Evolutionary conservation across 2,888 invertebrate genomes (phyloP).

Genomic region (Drosophila aldrichi): DNA sequence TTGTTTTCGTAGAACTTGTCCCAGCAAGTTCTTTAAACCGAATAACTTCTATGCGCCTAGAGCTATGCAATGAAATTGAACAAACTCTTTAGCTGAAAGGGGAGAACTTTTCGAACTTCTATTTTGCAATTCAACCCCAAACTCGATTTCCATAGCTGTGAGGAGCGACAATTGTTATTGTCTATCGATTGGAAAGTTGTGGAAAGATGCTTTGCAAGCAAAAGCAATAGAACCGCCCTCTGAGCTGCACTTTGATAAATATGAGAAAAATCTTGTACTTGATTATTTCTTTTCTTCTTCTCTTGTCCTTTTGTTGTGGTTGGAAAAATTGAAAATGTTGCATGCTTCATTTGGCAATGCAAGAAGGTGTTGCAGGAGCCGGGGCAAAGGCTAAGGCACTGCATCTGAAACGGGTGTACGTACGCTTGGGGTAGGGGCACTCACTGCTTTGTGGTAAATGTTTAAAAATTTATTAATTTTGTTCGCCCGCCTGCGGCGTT

Average conservation of each 20-base stretch:
- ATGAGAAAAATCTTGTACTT: neutral
- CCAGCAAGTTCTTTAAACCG: too few species aligned
- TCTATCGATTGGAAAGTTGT: neutral
- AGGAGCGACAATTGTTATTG: neutral
- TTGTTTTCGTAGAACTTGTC: neutral
- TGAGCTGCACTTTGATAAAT: conserved; percentile 6
- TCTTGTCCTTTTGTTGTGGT: neutral
- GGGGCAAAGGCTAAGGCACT: neutral
- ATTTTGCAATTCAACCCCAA: too few species aligned
- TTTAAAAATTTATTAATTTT: neutral
- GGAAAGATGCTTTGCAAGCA: neutral
- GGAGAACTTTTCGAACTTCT: neutral
- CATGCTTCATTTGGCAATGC: neutral
- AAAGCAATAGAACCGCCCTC: neutral
- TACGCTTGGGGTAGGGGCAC: neutral
- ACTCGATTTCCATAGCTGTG: neutral
- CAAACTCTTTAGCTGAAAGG: neutral
- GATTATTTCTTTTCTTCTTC: too few species aligned
- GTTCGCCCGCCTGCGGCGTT: neutral
- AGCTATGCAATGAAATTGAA: too few species aligned
- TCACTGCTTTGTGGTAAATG: neutral
- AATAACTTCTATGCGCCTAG: too few species aligned
- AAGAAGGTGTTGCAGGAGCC: neutral
- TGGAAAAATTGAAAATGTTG: conserved; percentile 5
- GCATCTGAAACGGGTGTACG: neutral